Conservation (phyloP, 2,888 invertebrate genomes). For the Pterostichus niger region DNA sequence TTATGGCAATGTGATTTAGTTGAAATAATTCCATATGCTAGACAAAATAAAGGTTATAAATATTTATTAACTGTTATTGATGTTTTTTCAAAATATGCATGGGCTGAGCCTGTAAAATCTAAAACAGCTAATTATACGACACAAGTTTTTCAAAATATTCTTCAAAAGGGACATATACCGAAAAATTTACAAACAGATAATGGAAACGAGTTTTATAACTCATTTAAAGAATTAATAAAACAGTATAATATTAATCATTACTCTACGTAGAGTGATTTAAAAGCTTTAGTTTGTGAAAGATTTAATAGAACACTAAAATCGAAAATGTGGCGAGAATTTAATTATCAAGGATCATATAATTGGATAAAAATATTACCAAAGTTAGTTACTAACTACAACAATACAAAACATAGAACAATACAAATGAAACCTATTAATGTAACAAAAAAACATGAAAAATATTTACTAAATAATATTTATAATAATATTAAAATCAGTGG, state of each 20-base stretch:
- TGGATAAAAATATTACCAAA: constrained; percentile 12
- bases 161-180: neutral
- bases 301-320: neutral
- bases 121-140: constrained; percentile 71
- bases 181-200: constrained; percentile 32
- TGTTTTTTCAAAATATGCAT: constrained; percentile 74
- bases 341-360: neutral
- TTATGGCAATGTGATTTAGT: constrained; percentile 75
- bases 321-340: constrained; percentile 4
- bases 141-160: neutral
- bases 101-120: constrained; percentile 71
- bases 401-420: constrained; percentile 14
- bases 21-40: constrained; percentile 71
- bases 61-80: constrained; percentile 71
- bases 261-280: neutral
- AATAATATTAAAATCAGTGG: constrained; percentile 2
- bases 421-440: constrained; percentile 4
- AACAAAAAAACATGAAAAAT: constrained; percentile 11
- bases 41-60: constrained; percentile 71
- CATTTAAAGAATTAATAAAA: constrained; percentile 17
- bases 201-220: constrained; percentile 35
- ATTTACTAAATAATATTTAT: neutral
- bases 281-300: too few relatives aligned
- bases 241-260: constrained; percentile 29
- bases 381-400: neutral